Percentiles rank a stretch among this genome's conserved stretches.
These are phyloP conservation scores for Leptogaster cylindrica DNA, from an alignment of 2,888 invertebrate genomes.

Conservation along the genomic window DNA sequence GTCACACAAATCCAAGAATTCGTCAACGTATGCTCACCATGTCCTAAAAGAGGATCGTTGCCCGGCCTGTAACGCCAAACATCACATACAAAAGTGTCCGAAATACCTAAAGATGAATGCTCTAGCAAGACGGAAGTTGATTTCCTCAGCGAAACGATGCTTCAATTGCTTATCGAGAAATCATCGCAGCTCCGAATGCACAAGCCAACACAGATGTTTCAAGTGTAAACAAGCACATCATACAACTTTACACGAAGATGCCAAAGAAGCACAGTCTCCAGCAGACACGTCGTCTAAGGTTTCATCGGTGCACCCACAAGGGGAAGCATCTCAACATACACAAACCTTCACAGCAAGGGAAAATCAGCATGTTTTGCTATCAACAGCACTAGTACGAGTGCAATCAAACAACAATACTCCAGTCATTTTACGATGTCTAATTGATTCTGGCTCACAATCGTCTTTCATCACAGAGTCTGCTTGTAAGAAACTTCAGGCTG, in stretches of 20 bases:
- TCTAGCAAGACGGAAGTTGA: neutral
- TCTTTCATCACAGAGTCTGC: neutral
- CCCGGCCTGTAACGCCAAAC: neutral
- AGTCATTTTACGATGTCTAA: neutral
- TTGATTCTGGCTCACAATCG: neutral
- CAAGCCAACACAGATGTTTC: neutral
- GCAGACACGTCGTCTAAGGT: neutral
- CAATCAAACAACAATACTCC: neutral
- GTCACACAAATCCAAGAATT: neutral
- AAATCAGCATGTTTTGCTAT: neutral
- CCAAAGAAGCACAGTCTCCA: neutral
- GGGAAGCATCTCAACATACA: neutral
- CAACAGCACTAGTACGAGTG: neutral
- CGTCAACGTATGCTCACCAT: neutral
- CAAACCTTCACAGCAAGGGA: neutral
- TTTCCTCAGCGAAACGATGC: neutral
- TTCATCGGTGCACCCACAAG: neutral
- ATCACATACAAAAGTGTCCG: neutral
- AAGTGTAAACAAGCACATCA: neutral
- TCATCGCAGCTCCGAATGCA: neutral
- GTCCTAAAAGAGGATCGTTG: neutral
- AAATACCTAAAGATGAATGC: neutral
- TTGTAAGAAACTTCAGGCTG: neutral
- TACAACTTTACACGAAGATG: neutral
- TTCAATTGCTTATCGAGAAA: neutral